phyloP scores from a whole-genome alignment of 2,888 invertebrate genomes.

The Phymatocera aterrima region DNA sequence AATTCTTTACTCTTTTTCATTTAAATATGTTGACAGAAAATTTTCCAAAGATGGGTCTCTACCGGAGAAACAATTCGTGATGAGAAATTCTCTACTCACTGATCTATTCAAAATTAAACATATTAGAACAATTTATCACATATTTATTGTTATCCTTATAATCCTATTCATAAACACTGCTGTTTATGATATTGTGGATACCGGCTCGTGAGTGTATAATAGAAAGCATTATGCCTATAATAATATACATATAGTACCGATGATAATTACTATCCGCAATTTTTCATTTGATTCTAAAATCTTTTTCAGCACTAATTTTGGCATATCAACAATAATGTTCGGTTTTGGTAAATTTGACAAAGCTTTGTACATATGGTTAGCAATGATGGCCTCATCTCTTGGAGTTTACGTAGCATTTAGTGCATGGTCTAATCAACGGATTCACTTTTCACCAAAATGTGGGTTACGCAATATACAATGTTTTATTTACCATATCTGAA shows the following conservation, averaged over 20 bases:
- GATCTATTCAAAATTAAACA: constrained; percentile 87
- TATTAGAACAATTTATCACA: constrained; percentile 89
- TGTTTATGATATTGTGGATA: constrained; percentile 84
- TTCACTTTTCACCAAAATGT: constrained; percentile 69
- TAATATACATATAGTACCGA: too few species aligned
- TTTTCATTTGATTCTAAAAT: too few species aligned
- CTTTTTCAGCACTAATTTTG: constrained; percentile 76
- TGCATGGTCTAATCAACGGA: constrained; percentile 75
- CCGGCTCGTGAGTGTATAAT: constrained; percentile 82
- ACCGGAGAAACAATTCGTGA: constrained; percentile 82
- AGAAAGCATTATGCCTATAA: too few species aligned
- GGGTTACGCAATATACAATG: constrained; percentile 56
- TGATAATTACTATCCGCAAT: too few species aligned
- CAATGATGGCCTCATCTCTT: constrained; percentile 75
- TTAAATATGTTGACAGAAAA: constrained; percentile 54
- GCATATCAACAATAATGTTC: constrained; percentile 78
- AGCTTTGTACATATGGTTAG: constrained; percentile 78
- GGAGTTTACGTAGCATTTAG: constrained; percentile 73
- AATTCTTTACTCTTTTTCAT: too few species aligned
- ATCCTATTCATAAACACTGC: constrained; percentile 85
- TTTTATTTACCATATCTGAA: not conserved
- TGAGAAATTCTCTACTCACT: constrained; percentile 87
- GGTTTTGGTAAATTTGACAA: constrained; percentile 80
- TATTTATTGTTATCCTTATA: constrained; percentile 87
- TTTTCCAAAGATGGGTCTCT: constrained; percentile 65